These are phyloP conservation scores for Melanerpes aurifrons DNA, from an alignment of 2,113 vertebrate species.

Conservation along the genomic window DNA sequence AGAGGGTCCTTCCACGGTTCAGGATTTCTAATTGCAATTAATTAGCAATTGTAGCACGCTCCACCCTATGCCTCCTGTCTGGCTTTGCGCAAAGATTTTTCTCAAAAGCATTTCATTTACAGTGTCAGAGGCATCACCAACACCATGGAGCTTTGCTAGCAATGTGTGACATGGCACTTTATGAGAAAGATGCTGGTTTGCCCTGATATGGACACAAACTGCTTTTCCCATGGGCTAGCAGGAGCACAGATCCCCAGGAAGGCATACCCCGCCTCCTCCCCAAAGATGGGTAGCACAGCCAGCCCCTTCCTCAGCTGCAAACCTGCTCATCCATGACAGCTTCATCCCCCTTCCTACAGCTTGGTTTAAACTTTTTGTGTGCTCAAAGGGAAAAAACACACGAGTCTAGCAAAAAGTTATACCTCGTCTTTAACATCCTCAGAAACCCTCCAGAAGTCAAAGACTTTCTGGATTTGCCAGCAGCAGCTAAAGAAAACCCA, in stretches of 20 bases:
- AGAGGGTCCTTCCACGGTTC: background rate
- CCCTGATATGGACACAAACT: background rate
- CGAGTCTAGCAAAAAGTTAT: background rate
- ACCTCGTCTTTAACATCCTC: background rate
- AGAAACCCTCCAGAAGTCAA: background rate
- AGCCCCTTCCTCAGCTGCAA: background rate
- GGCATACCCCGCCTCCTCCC: background rate
- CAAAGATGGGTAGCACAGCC: background rate
- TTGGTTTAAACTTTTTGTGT: background rate
- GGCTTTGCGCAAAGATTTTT: background rate
- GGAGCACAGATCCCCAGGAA: accelerated
- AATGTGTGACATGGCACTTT: accelerated
- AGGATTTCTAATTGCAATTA: background rate
- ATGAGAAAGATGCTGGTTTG: background rate
- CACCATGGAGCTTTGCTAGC: background rate
- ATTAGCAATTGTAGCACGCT: background rate
- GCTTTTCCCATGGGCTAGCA: background rate
- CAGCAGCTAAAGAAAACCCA: background rate
- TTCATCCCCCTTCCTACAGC: background rate
- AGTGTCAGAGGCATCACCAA: background rate
- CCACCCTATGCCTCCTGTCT: background rate
- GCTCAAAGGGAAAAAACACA: background rate
- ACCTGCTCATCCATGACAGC: background rate
- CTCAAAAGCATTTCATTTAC: background rate
- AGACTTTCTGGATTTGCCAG: background rate